These are phyloP conservation scores for Siniperca obscura DNA, from an alignment of 2,797 vertebrate genomes.

Conservation along the genomic window DNA sequence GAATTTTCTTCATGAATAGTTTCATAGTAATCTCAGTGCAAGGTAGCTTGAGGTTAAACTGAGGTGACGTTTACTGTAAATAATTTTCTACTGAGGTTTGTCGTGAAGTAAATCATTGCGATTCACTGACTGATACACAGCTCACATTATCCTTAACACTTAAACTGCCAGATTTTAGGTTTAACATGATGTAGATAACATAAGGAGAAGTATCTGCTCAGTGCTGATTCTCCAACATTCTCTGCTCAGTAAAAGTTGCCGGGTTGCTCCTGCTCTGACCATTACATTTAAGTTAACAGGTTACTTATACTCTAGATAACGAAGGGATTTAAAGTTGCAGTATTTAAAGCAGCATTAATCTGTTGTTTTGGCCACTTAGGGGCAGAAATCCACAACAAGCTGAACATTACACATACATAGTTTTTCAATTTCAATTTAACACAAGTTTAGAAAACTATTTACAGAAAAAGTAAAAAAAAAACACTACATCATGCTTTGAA, in stretches of 20 bases:
- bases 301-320: slow-evolving; percentile 8
- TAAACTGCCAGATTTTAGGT: slow-evolving; percentile 19
- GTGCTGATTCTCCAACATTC: neutral
- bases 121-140: slow-evolving; percentile 18
- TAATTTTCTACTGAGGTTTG: slow-evolving; percentile 15
- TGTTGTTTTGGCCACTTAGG: neutral
- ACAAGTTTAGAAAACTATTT: neutral
- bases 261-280: slow-evolving; percentile 9
- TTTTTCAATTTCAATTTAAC: neutral
- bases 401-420: neutral
- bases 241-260: neutral
- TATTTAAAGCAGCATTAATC: neutral
- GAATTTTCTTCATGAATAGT: slow-evolving; percentile 38
- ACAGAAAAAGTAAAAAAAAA: neutral
- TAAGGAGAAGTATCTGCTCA: neutral
- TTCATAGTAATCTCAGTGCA: slow-evolving; percentile 25
- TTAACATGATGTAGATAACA: neutral
- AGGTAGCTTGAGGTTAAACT: slow-evolving; percentile 26
- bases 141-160: slow-evolving; percentile 5
- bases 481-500: neutral
- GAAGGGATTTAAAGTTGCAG: neutral
- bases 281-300: slow-evolving; percentile 11
- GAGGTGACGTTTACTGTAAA: slow-evolving; percentile 33
- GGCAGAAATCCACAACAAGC: neutral
- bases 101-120: slow-evolving; percentile 20